Conservation (phyloP, 2,113 vertebrate genomes). For the Phalacrocorax brasilianus region DNA sequence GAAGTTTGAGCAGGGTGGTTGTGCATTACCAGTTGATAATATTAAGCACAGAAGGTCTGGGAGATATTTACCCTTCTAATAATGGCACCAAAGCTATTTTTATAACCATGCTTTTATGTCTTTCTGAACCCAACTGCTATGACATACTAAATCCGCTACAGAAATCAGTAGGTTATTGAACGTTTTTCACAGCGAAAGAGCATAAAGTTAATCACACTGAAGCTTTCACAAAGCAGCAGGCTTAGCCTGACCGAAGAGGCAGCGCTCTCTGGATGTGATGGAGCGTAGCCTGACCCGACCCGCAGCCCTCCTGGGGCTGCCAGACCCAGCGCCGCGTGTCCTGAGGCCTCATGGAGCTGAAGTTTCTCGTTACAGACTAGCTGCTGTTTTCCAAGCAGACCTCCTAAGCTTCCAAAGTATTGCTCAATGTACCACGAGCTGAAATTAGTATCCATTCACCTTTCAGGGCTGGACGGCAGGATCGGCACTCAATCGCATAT, state of each 20-base stretch:
- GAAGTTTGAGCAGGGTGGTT: not conserved
- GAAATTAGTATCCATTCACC: slow-evolving; percentile 28
- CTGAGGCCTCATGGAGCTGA: not conserved
- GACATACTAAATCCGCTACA: not conserved
- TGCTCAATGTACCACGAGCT: not conserved
- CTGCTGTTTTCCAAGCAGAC: not conserved
- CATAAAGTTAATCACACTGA: not conserved
- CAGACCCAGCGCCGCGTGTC: not conserved
- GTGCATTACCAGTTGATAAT: not conserved
- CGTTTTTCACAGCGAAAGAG: not conserved
- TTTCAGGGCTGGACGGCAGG: not conserved
- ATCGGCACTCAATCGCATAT: accelerated
- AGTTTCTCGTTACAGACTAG: not conserved
- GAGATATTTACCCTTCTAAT: not conserved
- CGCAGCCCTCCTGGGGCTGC: not conserved
- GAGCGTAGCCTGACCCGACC: not conserved
- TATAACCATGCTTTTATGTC: not conserved
- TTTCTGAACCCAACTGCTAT: not conserved
- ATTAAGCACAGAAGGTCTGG: not conserved
- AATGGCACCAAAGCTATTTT: not conserved
- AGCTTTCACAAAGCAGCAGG: not conserved
- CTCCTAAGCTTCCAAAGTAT: not conserved
- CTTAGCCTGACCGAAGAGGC: not conserved
- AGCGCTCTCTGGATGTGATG: not conserved
- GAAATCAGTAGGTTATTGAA: not conserved